These are phyloP conservation scores for Philereme vetulata DNA, from an alignment of 2,888 invertebrate genomes.

Conservation along the genomic window DNA sequence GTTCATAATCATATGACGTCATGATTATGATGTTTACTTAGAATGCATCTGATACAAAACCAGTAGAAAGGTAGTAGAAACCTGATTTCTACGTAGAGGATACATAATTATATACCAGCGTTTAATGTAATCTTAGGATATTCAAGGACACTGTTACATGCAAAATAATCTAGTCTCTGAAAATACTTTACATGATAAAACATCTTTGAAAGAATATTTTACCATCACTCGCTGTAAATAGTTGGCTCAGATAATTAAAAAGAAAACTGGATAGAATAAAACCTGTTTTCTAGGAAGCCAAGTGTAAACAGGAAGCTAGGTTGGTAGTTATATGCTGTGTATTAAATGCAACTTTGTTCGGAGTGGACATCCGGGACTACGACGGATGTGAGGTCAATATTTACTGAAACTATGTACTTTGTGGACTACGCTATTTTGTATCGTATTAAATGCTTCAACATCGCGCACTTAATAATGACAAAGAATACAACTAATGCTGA, in stretches of 20 bases:
- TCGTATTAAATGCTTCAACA: neutral
- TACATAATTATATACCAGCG: too few species aligned
- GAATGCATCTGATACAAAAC: too few species aligned
- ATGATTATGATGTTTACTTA: too few species aligned
- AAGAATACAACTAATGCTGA: too few species aligned
- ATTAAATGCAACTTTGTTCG: neutral
- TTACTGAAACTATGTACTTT: neutral
- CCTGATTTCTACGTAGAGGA: neutral
- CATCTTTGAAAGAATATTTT: neutral
- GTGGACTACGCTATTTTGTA: neutral
- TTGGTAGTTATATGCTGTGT: neutral
- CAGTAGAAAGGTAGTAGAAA: neutral
- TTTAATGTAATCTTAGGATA: too few species aligned
- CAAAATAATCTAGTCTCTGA: neutral
- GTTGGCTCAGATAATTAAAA: constrained; percentile 11
- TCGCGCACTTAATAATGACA: too few species aligned
- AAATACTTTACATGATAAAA: too few species aligned
- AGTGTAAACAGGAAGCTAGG: neutral
- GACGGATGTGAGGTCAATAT: neutral
- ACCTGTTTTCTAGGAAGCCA: neutral
- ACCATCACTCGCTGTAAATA: neutral
- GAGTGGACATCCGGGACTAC: neutral
- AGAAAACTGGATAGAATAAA: neutral
- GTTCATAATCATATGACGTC: too few species aligned
- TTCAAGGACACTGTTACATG: neutral